Conservation (phyloP, 2,113 vertebrate genomes). For the Alethe castanea region DNA sequence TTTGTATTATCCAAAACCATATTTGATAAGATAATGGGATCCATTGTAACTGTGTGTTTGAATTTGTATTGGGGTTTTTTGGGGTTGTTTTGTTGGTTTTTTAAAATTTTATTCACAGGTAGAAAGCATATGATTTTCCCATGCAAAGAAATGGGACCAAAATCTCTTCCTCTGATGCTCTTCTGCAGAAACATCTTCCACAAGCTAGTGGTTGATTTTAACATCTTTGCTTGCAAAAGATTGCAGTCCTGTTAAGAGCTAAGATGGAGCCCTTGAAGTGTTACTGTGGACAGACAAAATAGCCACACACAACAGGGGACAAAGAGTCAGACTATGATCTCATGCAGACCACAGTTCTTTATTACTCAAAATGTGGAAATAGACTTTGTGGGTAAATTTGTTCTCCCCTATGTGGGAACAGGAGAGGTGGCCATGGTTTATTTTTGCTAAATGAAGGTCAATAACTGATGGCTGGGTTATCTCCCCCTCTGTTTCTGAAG, state of each 20-base stretch:
- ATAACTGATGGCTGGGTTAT: neutral
- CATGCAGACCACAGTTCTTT: neutral
- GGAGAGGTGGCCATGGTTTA: neutral
- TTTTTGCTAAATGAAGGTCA: neutral
- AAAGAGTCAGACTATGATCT: neutral
- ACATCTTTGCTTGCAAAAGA: neutral
- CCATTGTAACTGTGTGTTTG: neutral
- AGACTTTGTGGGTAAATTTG: neutral
- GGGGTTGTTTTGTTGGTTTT: neutral
- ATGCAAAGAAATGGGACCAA: neutral
- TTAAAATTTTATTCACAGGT: neutral
- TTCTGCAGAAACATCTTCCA: neutral
- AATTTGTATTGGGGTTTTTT: neutral
- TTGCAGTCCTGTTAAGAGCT: neutral
- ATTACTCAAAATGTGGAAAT: neutral
- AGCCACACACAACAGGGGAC: neutral
- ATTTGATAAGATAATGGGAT: neutral
- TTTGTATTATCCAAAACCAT: neutral
- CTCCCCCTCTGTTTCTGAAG: neutral
- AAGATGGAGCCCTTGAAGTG: neutral
- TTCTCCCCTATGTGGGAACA: neutral
- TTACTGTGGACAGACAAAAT: neutral
- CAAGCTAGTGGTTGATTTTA: neutral
- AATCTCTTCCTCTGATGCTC: neutral
- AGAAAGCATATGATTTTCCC: neutral